These are phyloP conservation scores for Psittacara wagleri DNA, from an alignment of 2,113 vertebrate species.

Conservation along the genomic window DNA sequence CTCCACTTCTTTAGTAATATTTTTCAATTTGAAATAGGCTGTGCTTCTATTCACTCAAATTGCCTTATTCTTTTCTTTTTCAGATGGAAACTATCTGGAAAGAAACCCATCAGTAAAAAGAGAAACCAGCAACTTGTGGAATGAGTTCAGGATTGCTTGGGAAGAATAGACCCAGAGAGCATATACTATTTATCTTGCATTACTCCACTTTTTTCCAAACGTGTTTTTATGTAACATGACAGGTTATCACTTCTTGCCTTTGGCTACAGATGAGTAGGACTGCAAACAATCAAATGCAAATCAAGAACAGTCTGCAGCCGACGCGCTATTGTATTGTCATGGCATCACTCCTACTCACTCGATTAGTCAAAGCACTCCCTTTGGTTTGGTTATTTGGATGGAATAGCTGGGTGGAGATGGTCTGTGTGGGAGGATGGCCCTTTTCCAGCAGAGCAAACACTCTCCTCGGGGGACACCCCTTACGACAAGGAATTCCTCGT, in stretches of 20 bases:
- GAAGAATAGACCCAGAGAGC: neutral
- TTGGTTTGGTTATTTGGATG: constrained; percentile 18
- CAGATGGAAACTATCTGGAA: constrained; percentile 14
- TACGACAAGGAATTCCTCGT: constrained; percentile 57
- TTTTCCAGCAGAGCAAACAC: neutral
- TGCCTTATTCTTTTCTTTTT: neutral
- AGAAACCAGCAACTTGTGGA: neutral
- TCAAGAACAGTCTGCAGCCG: constrained; percentile 31
- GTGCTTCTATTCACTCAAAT: neutral
- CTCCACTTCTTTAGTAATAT: neutral
- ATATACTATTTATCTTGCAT: neutral
- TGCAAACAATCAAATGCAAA: constrained; percentile 64
- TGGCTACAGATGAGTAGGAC: constrained; percentile 58
- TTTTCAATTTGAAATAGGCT: neutral
- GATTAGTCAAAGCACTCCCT: constrained; percentile 56
- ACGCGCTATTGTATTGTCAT: constrained; percentile 25
- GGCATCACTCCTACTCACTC: constrained; percentile 35
- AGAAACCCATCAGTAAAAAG: neutral
- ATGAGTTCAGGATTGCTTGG: neutral
- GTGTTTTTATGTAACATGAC: constrained; percentile 1
- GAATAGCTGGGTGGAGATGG: constrained; percentile 17
- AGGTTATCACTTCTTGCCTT: constrained; percentile 53
- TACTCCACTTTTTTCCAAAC: neutral
- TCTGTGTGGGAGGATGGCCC: constrained; percentile 6
- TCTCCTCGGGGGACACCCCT: constrained; percentile 17